phyloP scores from a whole-genome alignment of 2,113 vertebrate species.

The Menidia beryllina region DNA sequence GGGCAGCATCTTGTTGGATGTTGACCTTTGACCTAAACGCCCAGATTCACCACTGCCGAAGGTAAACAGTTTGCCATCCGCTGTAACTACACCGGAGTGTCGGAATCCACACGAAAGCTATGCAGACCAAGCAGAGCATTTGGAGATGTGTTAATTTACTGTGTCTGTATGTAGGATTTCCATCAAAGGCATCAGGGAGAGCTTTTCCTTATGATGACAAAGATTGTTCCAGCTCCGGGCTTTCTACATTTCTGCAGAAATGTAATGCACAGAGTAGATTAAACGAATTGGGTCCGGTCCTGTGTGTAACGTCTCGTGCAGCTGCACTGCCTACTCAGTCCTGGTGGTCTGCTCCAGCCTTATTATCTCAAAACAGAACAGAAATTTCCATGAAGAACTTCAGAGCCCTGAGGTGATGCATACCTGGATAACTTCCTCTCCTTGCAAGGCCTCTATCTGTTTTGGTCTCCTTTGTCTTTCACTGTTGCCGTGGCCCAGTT shows the following conservation, averaged over 20 bases:
- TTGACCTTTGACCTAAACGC: conserved; percentile 84
- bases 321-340: too few relatives aligned
- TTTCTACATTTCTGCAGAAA: too few relatives aligned
- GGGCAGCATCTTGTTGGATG: conserved; percentile 86
- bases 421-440: conserved; percentile 86
- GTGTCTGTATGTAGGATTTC: not conserved
- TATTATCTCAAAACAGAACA: too few relatives aligned
- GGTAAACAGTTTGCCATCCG: conserved; percentile 85
- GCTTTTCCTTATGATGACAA: too few relatives aligned
- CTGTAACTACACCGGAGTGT: conserved; percentile 84
- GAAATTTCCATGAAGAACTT: too few relatives aligned
- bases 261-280: too few relatives aligned
- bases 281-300: too few relatives aligned
- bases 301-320: too few relatives aligned
- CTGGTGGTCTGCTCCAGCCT: too few relatives aligned
- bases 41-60: conserved; percentile 86
- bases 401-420: not conserved
- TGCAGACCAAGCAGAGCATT: not conserved
- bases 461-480: conserved; percentile 85
- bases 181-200: too few relatives aligned
- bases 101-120: conserved; percentile 85
- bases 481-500: conserved; percentile 86
- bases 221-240: too few relatives aligned
- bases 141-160: not conserved
- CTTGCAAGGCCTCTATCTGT: conserved; percentile 85